Conservation (phyloP, 2,888 invertebrate species). For the Ophion ellenae region DNA sequence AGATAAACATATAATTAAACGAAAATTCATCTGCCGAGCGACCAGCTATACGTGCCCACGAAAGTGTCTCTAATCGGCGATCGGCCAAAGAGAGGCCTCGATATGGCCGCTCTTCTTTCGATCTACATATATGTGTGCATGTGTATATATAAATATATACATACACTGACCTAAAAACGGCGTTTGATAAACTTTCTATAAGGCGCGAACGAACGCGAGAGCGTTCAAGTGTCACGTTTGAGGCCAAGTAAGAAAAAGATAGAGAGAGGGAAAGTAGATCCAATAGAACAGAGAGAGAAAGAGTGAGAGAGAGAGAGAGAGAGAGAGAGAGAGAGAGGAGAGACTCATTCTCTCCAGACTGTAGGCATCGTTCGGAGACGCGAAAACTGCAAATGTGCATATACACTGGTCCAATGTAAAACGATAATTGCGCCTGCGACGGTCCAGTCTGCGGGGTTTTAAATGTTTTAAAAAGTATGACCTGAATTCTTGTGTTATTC, state of each 20-base stretch:
- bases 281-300: too few species aligned
- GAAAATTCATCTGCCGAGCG: too few species aligned
- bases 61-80: slow-evolving; percentile 34
- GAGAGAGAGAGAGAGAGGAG: background rate
- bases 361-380: slow-evolving; percentile 46
- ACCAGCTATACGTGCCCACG: background rate
- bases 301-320: slow-evolving; percentile 25
- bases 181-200: slow-evolving; percentile 70
- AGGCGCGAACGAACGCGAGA: slow-evolving; percentile 50
- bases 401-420: too few species aligned
- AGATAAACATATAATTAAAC: too few species aligned
- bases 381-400: slow-evolving; percentile 48
- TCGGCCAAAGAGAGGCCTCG: background rate
- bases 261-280: slow-evolving; percentile 13
- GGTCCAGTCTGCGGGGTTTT: background rate
- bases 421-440: background rate
- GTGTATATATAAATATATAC: background rate
- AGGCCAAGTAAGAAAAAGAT: slow-evolving; percentile 14
- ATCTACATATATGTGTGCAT: too few species aligned
- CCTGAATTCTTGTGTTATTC: too few species aligned
- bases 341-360: slow-evolving; percentile 56
- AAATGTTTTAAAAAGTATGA: background rate
- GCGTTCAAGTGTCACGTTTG: slow-evolving; percentile 40
- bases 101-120: background rate
- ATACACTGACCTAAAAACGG: slow-evolving; percentile 66